phyloP scores from a whole-genome alignment of 2,888 invertebrate species.

The Phaonia tiefii region DNA sequence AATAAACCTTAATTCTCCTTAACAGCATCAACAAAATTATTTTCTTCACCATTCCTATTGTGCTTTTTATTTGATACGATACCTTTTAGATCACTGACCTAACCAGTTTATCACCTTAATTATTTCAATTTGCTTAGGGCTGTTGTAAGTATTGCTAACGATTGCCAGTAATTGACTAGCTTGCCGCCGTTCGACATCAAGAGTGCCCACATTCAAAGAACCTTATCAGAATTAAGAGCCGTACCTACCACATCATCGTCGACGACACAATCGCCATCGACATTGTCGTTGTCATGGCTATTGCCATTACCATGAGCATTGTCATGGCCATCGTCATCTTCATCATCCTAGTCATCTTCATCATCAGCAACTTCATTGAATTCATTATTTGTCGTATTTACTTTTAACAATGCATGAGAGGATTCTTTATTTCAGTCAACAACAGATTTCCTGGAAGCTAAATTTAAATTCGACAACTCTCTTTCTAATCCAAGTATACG shows the following conservation, averaged over 20 bases:
- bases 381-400: slow-evolving; percentile 26
- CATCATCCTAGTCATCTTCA: background rate
- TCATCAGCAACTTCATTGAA: slow-evolving; percentile 23
- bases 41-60: no score
- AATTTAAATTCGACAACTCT: background rate
- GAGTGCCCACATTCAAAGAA: background rate
- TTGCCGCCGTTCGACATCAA: background rate
- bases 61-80: no score
- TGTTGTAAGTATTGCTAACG: background rate
- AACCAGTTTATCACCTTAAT: slow-evolving; percentile 13
- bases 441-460: slow-evolving; percentile 12
- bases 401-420: slow-evolving; percentile 36
- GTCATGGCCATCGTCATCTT: slow-evolving; percentile 6
- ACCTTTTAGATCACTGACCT: slow-evolving; percentile 5
- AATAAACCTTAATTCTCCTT: no score
- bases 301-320: background rate
- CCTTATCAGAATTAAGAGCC: slow-evolving; percentile 7
- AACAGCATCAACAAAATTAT: no score
- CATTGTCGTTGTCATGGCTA: background rate
- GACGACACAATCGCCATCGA: background rate
- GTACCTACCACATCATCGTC: background rate
- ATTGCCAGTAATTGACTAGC: slow-evolving; percentile 6
- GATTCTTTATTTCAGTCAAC: slow-evolving; percentile 20
- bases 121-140: slow-evolving; percentile 20
- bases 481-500: no score